Base-by-base conservation (phyloP, 1,140 invertebrate species). In the Drosophila subobscura region DNA sequence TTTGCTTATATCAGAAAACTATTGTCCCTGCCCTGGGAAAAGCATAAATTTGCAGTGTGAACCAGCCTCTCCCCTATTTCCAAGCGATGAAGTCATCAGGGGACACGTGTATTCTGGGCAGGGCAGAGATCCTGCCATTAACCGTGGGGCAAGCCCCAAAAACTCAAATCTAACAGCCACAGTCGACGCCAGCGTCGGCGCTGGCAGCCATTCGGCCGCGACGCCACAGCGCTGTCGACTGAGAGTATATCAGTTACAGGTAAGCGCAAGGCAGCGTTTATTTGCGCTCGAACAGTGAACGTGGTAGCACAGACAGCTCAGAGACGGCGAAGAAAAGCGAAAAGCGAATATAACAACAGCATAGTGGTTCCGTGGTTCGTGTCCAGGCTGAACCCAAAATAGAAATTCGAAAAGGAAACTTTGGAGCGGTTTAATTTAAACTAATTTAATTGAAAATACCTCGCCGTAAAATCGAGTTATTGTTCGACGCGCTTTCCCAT, bases 201-300 rank as follows among this genome's bases (percentile, higher is more conserved):
- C 7, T 37, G 40, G 20, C 59, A 20, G 7, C 16, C 16, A 20
- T 20, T 20, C 51, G 51, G 7, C 67, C 2, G 23, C 49, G 49
- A 14, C 44, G 40, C 42, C 16, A 33, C 64, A 7, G 29, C 64
- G 58, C 33, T 23, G 7, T 40, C 63, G 65, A 74, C 83, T 37
- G 81, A 59, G 81, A 83, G 81, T 85, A 89, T 89, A 89, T 90
- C 85, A 89, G 85, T 90, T 90, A 84, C 85, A 80, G 85, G 29
- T 33, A 33, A 33, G 42, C 80, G 77, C 65, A 68, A 52, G 52
- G 58, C 50, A 80, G 80, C 77, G 77, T 75, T 89, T 89, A 89
- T 89, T 89, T 89, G 77, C 85, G 85, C 80, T 85, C 86, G 77
- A 89, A 64, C 85, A 89, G 63, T 71, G 85, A 89, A 89, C 85